Base-by-base conservation (phyloP, 2,888 invertebrate genomes). In the Cyrtodaria siliqua region DNA sequence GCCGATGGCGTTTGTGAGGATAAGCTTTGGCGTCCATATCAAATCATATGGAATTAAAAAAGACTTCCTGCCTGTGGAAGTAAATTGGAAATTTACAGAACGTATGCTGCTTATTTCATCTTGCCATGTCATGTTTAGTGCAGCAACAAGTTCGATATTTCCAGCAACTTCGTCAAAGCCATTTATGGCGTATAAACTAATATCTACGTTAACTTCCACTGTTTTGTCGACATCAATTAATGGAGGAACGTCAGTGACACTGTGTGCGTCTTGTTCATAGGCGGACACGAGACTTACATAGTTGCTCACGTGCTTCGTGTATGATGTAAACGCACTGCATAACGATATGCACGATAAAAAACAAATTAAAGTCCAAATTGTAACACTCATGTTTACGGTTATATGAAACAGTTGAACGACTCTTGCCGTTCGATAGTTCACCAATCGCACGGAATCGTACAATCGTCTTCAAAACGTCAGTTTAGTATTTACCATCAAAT, bases 131-230 rank as follows among this genome's bases (percentile, higher is more conserved):
- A 78, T 64, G 14, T 55, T 55, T 26, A 79, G 38, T 2, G 66
- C 79, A n/a, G 72, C 68, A 2, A 79, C 75, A 3, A 78, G 42
- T 14, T 78, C 72, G 2, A 78, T 78, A 38, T 72, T 73, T 18
- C 78, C 78, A 0, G 78, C 72, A 1, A 78, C 78, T 23, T 78
- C 78, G 52, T 78, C 78, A 55, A 78, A 78, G 2, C 69, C 78
- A 24, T 78, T 78, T n/a, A 78, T 67, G 1, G 78, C 72, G 20
- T 60, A 78, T 1, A 78, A 56, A 42, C 72, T 63, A 1, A 78
- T 64, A 20, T 53, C 44, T 4, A 72, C 44, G 14, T 68, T 72
- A 6, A 78, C 63, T 0, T 12, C 20, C 68, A 78, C 60, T 0
- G 57, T 27, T 24, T 64, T 24, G 14, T 56, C 68, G 16, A 64